Evolutionary conservation across 1,140 invertebrate species (phyloP), one percentile per base, ranked within the genome.

Genomic region (Bacillus rossius): DNA sequence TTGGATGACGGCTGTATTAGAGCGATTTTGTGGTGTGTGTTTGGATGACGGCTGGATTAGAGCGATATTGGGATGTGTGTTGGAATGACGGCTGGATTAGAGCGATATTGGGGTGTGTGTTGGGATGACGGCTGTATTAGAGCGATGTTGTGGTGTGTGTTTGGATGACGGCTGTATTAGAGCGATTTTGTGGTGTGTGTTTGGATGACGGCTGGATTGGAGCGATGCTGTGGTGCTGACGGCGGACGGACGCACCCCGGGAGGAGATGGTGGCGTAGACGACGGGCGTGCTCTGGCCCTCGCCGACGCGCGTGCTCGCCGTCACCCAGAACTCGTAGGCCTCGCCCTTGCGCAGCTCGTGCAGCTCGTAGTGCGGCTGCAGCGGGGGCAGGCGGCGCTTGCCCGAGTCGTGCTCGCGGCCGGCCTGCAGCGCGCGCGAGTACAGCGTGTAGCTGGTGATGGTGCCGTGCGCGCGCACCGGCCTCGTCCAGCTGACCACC

Each of bases 261-360:
- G 26, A 25, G 37, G 47, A 42, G 37, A 63, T 51, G 42, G 57
- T 63, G 58, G 56, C 64, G 52, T 57, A 65, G 53, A 60, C 62
- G 23, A 64, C 60, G 25, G 58, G 53, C 8, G 69, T 66, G 41
- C 68, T 68, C 13, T 65, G 63, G n/a, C 72, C 70, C 50, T 74
- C 71, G 7, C 73, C 73, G n/a, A 67, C 63, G 29, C 62, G 61
- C 8, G 72, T 73, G n/a, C 67, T 67, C 4, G 74, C 71, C 0
- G 77, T 76, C 25, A 79, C 75, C 62, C 77, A 79, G 53, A 76
- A 75, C 41, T 74, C 71, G 57, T 79, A 80, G 23, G 71, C 68
- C 16, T 72, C 68, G 47, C 73, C 65, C 25, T 68, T 64, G 40
- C 69, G 70, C 54, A 80, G 69, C 22, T 73, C 72, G 7, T 63